A percentile compares a stretch with the other conserved stretches of the same genome.
Evolutionary conservation across 92 coral and sea anemone species (phyloP).

Genomic region (Porites cylindrica): DNA sequence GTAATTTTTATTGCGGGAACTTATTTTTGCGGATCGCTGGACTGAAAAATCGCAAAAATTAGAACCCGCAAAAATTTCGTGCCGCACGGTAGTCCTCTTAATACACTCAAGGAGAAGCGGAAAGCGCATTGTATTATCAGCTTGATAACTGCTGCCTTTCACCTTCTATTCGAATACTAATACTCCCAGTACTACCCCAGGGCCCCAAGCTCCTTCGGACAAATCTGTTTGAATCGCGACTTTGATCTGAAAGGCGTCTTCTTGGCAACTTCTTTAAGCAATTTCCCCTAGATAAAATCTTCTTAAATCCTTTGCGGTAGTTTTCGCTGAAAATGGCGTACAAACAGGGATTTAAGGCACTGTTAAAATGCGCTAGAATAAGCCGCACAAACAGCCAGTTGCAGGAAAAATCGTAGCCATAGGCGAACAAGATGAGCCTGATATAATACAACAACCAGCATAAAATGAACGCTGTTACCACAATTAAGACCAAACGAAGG

Average conservation of each 20-base stretch:
- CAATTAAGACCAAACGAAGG: constrained; percentile 75
- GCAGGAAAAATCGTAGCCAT: constrained; percentile 65
- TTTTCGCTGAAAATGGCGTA: constrained; percentile 74
- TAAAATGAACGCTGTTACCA: constrained; percentile 68
- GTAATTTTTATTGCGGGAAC: no score
- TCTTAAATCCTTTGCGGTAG: constrained; percentile 69
- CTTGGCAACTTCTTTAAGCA: not conserved
- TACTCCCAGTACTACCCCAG: constrained; percentile 37
- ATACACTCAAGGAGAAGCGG: no score
- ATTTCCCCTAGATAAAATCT: constrained; percentile 11
- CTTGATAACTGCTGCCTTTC: constrained; percentile 6
- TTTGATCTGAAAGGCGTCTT: constrained; percentile 3
- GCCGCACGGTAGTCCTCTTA: no score
- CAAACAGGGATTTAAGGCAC: constrained; percentile 76
- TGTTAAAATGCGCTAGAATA: constrained; percentile 76
- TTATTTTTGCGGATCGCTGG: no score
- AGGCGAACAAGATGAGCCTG: constrained; percentile 62
- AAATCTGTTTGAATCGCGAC: constrained; percentile 3
- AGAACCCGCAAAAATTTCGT: no score
- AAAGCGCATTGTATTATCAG: no score
- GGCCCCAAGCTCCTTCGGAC: not conserved
- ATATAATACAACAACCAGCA: constrained; percentile 80
- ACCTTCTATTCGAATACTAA: constrained; percentile 2
- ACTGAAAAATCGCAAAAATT: no score
- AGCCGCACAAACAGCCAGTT: constrained; percentile 60